Conservation (phyloP, 2,797 vertebrate genomes). For the Nyctibius grandis region DNA sequence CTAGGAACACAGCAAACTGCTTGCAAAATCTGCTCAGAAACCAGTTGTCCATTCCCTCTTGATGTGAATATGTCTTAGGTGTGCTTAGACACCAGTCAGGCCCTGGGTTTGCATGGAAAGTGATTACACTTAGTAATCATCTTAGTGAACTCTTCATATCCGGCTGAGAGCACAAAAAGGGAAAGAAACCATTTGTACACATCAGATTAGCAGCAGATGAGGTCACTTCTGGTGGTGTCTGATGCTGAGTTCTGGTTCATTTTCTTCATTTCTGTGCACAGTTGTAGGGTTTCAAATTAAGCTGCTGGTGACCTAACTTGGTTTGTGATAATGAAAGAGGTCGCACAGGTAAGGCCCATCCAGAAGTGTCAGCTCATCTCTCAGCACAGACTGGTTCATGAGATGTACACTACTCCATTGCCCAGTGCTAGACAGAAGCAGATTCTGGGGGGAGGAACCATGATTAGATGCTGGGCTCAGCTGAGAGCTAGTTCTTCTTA, state of each 20-base stretch:
- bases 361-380: neutral
- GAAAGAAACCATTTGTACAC: neutral
- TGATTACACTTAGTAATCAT: neutral
- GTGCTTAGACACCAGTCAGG: neutral
- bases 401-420: accelerated
- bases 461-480: neutral
- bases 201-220: neutral
- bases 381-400: neutral
- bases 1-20: neutral
- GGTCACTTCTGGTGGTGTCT: neutral
- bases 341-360: too few species aligned
- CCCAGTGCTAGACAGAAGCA: neutral
- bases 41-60: neutral
- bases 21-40: neutral
- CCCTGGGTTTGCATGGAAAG: neutral
- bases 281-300: neutral
- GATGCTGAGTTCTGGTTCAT: neutral
- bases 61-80: neutral
- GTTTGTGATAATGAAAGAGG: neutral
- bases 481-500: neutral
- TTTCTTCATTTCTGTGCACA: neutral
- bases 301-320: neutral
- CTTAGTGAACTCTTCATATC: accelerated
- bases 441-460: neutral
- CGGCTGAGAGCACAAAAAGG: neutral